Percentiles rank a stretch among this genome's conserved stretches.
Conservation (phyloP, 2,888 invertebrate genomes). For the Invenusta paracnida region DNA sequence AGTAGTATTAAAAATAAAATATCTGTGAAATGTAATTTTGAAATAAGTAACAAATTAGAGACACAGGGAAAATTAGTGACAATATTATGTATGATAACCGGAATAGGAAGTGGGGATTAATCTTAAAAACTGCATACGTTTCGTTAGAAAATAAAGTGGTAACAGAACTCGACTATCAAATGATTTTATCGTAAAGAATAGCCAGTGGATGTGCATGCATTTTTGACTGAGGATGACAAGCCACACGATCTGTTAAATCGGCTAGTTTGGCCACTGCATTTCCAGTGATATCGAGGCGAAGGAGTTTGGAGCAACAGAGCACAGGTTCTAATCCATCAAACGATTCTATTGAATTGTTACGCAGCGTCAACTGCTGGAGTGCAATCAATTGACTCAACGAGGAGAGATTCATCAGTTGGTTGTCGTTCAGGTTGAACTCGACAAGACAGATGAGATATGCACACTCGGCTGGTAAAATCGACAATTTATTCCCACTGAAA, state of each 20-base stretch:
- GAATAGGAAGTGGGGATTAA: too few species aligned
- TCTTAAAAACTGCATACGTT: too few species aligned
- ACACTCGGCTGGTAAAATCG: conserved; percentile 20
- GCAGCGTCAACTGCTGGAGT: conserved; percentile 31
- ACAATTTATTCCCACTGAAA: conserved; percentile 16
- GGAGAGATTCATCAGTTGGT: background rate
- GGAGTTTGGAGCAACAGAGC: background rate
- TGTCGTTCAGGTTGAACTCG: conserved; percentile 9
- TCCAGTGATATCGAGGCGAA: conserved; percentile 20
- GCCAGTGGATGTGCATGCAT: background rate
- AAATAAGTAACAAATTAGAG: too few species aligned
- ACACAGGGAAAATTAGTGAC: too few species aligned
- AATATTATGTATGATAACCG: too few species aligned
- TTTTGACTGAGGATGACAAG: conserved; percentile 15
- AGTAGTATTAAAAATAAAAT: too few species aligned
- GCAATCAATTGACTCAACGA: background rate
- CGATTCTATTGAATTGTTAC: background rate
- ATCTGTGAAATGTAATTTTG: too few species aligned
- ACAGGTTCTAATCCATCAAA: conserved; percentile 32
- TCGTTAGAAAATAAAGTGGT: too few species aligned
- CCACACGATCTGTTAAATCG: conserved; percentile 16
- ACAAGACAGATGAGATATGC: conserved; percentile 27
- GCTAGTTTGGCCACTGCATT: conserved; percentile 21
- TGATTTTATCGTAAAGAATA: conserved; percentile 27
- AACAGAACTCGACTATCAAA: too few species aligned